Percentiles rank a stretch among this genome's conserved stretches.
phyloP scores from a whole-genome alignment of 2,113 vertebrate species.

The Osmerus eperlanus region DNA sequence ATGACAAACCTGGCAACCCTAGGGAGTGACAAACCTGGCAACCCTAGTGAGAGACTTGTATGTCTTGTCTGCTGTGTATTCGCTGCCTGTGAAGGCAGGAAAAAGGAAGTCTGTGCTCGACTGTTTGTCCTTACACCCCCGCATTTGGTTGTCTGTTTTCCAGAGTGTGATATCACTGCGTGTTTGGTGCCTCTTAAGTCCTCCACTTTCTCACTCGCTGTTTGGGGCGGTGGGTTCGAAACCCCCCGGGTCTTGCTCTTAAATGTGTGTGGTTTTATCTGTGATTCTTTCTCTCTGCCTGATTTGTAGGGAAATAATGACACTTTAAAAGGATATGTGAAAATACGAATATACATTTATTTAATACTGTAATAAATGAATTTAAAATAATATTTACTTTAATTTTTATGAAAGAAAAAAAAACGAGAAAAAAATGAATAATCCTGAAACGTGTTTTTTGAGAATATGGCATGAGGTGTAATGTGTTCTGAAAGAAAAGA shows the following conservation, averaged over 20 bases:
- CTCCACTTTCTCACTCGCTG: background rate
- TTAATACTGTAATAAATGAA: conserved; percentile 65
- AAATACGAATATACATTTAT: conserved; percentile 55
- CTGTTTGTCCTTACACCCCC: conserved; percentile 16
- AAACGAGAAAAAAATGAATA: conserved; percentile 22
- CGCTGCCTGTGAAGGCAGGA: conserved; percentile 35
- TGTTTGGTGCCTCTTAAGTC: conserved; percentile 39
- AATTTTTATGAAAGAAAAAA: conserved; percentile 54
- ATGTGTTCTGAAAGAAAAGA: conserved; percentile 63
- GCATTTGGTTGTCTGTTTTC: conserved; percentile 44
- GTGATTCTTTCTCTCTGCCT: conserved; percentile 68
- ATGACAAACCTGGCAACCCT: too few relatives aligned
- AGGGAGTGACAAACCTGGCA: too few relatives aligned
- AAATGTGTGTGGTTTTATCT: conserved; percentile 59
- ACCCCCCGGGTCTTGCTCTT: conserved; percentile 55
- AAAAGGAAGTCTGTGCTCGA: conserved; percentile 38
- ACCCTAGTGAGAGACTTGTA: background rate
- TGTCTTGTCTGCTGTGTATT: conserved; percentile 11
- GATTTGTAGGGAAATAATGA: conserved; percentile 65
- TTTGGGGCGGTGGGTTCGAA: background rate
- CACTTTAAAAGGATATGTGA: conserved; percentile 61
- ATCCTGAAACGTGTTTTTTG: conserved; percentile 46
- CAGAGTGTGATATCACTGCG: conserved; percentile 52
- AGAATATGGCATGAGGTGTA: conserved; percentile 72
- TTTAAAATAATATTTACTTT: conserved; percentile 53